Conservation (phyloP, 2,113 vertebrate genomes). For the Sigmodon hispidus region DNA sequence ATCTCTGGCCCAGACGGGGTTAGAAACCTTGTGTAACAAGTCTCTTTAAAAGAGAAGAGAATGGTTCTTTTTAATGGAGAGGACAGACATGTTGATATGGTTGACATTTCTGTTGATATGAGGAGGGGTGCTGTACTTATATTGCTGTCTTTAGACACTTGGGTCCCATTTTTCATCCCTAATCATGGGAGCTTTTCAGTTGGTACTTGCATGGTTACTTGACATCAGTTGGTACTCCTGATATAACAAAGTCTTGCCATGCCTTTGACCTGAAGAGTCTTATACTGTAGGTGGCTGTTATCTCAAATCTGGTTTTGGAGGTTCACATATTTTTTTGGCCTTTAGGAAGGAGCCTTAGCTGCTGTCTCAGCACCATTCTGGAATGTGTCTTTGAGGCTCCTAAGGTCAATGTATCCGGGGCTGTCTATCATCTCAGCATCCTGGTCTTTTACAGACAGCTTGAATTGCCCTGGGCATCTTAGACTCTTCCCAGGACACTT, state of each 20-base stretch:
- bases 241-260: background rate
- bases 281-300: background rate
- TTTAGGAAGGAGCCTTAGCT: slow-evolving; percentile 14
- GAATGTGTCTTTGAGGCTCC: background rate
- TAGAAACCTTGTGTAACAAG: too few relatives aligned
- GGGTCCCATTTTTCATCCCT: background rate
- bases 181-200: background rate
- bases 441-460: background rate
- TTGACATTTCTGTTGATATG: background rate
- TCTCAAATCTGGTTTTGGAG: background rate
- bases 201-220: background rate
- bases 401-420: accelerated
- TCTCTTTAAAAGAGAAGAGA: background rate
- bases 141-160: background rate
- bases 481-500: slow-evolving; percentile 50
- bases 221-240: background rate
- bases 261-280: background rate
- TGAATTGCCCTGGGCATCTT: slow-evolving; percentile 2
- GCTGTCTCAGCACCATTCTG: background rate
- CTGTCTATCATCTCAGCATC: background rate
- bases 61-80: background rate
- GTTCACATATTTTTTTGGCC: background rate
- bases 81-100: background rate
- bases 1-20: too few relatives aligned
- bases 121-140: background rate